Percentiles rank a stretch among this genome's conserved stretches.
Evolutionary conservation across 2,113 vertebrate genomes (phyloP).

Genomic region (Myotis lucifugus): DNA sequence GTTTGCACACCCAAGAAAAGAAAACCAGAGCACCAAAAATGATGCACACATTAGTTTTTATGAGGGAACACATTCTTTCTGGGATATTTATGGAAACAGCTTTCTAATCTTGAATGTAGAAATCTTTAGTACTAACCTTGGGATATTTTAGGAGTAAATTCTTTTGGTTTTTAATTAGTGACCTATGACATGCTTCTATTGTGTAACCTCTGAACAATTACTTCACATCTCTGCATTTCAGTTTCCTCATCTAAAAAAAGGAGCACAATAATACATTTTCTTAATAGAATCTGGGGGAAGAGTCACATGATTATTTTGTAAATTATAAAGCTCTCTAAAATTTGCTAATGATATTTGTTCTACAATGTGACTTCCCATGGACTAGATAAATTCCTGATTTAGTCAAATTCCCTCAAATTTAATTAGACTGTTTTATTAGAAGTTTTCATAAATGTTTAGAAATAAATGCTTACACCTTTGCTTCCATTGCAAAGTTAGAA

Average conservation of each 20-base stretch:
- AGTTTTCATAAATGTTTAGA: background rate
- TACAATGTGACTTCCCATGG: background rate
- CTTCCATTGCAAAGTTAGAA: background rate
- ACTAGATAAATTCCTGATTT: background rate
- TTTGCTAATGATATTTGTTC: slow-evolving; percentile 36
- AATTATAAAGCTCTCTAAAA: slow-evolving; percentile 42
- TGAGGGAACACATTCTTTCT: background rate
- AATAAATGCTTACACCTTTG: slow-evolving; percentile 20
- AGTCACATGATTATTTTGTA: background rate
- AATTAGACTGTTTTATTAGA: slow-evolving; percentile 17
- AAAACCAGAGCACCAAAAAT: slow-evolving; percentile 5
- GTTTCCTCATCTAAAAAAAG: slow-evolving; percentile 38
- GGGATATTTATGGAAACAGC: slow-evolving; percentile 37
- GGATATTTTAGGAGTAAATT: slow-evolving; percentile 44
- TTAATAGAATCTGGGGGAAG: background rate
- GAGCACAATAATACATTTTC: background rate
- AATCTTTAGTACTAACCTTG: slow-evolving; percentile 21
- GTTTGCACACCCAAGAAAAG: slow-evolving; percentile 26
- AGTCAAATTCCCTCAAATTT: background rate
- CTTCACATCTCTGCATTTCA: background rate
- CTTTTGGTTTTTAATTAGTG: slow-evolving; percentile 38
- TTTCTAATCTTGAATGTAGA: slow-evolving; percentile 35
- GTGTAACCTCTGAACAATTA: slow-evolving; percentile 4
- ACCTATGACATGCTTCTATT: slow-evolving; percentile 43
- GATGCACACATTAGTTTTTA: slow-evolving; percentile 5